Conservation (phyloP, 2,113 vertebrate genomes). For the Sarotherodon lohbergeri region DNA sequence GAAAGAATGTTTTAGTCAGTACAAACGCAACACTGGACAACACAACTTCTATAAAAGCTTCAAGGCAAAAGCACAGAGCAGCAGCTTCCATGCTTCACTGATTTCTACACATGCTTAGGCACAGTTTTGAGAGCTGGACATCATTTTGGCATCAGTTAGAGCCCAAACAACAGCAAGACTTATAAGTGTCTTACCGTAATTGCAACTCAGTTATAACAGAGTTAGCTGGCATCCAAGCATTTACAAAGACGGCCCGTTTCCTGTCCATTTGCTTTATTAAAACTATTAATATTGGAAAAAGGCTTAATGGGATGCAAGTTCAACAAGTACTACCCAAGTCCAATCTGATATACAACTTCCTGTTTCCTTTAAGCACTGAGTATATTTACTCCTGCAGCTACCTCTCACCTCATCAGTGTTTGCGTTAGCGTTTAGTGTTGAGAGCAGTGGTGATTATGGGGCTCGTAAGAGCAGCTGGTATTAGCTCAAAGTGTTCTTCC, state of each 20-base stretch:
- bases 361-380: background rate
- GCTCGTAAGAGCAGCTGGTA: background rate
- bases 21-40: background rate
- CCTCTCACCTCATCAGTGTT: conserved; percentile 1
- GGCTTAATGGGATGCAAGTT: background rate
- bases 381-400: background rate
- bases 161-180: background rate
- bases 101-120: background rate
- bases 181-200: background rate
- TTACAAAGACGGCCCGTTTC: background rate
- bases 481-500: background rate
- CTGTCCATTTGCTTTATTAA: background rate
- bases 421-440: conserved; percentile 16
- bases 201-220: background rate
- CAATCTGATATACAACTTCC: background rate
- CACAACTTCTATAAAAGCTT: background rate
- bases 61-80: background rate
- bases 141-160: background rate
- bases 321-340: background rate
- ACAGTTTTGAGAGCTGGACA: background rate
- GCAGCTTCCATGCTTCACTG: background rate
- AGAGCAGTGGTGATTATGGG: conserved; percentile 18
- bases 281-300: background rate
- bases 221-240: background rate
- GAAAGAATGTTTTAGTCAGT: background rate